Evolutionary conservation across 2,797 vertebrate species (phyloP), one percentile per base, ranked within the genome.

Genomic region (Philypnodon macrostomus): DNA sequence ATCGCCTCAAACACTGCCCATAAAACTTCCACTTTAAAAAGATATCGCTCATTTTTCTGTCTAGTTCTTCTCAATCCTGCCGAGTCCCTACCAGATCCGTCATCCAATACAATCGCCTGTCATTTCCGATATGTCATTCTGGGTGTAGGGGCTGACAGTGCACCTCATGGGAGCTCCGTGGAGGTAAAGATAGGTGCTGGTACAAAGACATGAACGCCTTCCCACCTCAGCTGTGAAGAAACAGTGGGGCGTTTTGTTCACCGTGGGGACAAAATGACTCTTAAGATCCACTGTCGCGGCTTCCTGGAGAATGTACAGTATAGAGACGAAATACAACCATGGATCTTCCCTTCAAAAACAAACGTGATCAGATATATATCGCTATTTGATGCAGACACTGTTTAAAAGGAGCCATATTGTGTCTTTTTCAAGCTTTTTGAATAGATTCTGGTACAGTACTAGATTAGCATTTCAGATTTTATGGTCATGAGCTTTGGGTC

Each of bases 71-170:
- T 27, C 47, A 39, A 47, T 17, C 13, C 33, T 4, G 32, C 35
- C 7, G 13, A 54, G 50, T 52, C 21, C 30, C 45, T n/a, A 19
- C 1, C 15, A 48, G 31, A 63, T 45, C 38, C 4, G 7, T 59
- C 66, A 47, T 36, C 60, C 52, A n/a, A 40, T 19, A 38, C 45
- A 61, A 29, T 46, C 3, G 8, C 46, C 41, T 50, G 48, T 60
- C 63, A 59, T 7, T 6, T 10, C 34, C 30, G 57, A 67, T 67
- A 12, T 29, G 46, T 64, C 53, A 47, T 39, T 42, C 12, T 13
- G 4, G 18, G 7, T 18, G 21, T 30, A 12, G 41, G 39, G 40
- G 40, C 27, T 67, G 50, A 57, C 48, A 53, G 15, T 5, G 47
- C 4, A 47, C 48, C 52, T 53, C 42, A 2, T 7, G 53, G 56